phyloP scores from a whole-genome alignment of 2,113 vertebrate genomes.

The Merops nubicus region DNA sequence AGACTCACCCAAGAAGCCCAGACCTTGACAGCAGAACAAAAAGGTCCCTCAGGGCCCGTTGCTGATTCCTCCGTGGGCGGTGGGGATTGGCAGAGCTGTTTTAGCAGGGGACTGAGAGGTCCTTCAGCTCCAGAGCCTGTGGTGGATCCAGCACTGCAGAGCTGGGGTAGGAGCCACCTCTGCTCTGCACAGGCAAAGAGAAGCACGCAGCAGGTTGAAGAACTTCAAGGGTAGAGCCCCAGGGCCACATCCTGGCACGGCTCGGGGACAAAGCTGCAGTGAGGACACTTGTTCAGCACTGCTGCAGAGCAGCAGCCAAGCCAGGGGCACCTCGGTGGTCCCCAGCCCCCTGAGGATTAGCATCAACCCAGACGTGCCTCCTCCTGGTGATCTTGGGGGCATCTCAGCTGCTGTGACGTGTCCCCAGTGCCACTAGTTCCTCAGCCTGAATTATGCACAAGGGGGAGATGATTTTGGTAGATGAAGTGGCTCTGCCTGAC shows the following conservation, averaged over 20 bases:
- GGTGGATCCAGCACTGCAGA: background rate
- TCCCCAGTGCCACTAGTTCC: background rate
- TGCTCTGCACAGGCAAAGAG: background rate
- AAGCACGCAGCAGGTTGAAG: background rate
- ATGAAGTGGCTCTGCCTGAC: background rate
- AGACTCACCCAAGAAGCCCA: background rate
- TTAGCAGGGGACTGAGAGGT: background rate
- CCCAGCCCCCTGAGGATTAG: background rate
- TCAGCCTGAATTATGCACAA: background rate
- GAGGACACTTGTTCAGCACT: no score
- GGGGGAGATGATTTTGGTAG: background rate
- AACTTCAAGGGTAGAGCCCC: background rate
- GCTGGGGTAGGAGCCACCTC: background rate
- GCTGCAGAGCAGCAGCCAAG: background rate
- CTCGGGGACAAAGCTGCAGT: background rate
- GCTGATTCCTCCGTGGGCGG: background rate
- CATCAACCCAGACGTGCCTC: no score
- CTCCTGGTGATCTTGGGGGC: background rate
- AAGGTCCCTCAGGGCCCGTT: background rate
- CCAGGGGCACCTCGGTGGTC: background rate
- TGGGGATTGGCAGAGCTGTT: background rate
- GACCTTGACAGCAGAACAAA: background rate
- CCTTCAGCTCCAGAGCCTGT: background rate
- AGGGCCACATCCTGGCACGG: fast-evolving
- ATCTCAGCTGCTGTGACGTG: background rate